phyloP scores from a whole-genome alignment of 1,140 invertebrate genomes.

The Trinorchestia longiramus region DNA sequence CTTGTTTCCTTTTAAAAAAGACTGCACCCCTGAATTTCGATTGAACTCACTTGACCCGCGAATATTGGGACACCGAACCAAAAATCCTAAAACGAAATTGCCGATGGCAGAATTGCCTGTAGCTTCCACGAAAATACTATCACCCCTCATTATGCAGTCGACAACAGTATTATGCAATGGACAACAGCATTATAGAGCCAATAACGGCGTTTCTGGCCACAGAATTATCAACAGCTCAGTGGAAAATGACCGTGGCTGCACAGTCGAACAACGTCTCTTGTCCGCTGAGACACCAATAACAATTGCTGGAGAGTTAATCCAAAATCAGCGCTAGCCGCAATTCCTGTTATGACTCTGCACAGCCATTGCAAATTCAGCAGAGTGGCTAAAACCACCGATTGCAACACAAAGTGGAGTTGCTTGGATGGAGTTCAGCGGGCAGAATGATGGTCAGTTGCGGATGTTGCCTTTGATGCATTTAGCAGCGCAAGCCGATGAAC shows the following conservation, averaged over 20 bases:
- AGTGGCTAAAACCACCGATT: background rate
- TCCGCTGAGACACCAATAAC: background rate
- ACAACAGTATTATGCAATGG: too few species aligned
- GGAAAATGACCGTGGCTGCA: background rate
- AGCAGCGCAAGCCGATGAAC: background rate
- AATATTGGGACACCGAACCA: background rate
- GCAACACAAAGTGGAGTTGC: background rate
- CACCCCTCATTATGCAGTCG: background rate
- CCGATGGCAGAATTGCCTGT: background rate
- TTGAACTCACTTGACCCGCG: background rate
- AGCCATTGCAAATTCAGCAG: background rate
- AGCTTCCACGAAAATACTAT: background rate
- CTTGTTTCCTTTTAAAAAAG: background rate
- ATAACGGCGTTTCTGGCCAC: background rate
- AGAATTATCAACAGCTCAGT: background rate
- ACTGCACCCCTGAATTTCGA: background rate
- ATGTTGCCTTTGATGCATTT: background rate
- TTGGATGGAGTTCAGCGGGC: background rate
- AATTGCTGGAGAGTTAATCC: slow-evolving; percentile 17
- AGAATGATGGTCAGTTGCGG: background rate
- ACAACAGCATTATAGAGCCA: too few species aligned
- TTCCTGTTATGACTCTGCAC: slow-evolving; percentile 12
- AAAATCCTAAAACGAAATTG: background rate
- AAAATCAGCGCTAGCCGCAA: slow-evolving; percentile 31
- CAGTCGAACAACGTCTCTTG: background rate